Conservation (phyloP, 2,888 invertebrate species). For the Xylota segnis region DNA sequence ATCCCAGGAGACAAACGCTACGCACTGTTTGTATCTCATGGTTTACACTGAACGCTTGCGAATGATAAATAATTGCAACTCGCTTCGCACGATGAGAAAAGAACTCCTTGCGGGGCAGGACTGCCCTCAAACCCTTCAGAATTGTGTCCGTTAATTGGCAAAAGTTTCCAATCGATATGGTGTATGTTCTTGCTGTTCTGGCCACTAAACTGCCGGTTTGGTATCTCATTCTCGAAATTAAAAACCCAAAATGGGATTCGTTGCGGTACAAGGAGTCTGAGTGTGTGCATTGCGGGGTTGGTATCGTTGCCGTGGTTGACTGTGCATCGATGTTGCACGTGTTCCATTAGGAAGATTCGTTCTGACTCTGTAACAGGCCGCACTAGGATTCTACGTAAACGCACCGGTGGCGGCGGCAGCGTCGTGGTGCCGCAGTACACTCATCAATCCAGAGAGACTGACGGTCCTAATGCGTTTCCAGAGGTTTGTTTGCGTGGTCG, state of each 20-base stretch:
- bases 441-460: slow-evolving; percentile 69
- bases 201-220: slow-evolving; percentile 36
- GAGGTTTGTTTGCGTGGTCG: slow-evolving; percentile 76
- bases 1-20: slow-evolving; percentile 36
- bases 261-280: slow-evolving; percentile 67
- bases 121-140: slow-evolving; percentile 9
- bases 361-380: slow-evolving; percentile 63
- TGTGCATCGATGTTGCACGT: slow-evolving; percentile 67
- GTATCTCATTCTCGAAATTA: slow-evolving; percentile 70
- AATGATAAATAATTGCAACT: slow-evolving; percentile 65
- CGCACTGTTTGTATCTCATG: slow-evolving; percentile 31
- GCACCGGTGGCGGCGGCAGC: slow-evolving; percentile 7
- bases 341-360: slow-evolving; percentile 74
- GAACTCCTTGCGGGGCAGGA: slow-evolving; percentile 38
- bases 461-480: slow-evolving; percentile 75
- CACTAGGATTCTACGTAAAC: slow-evolving; percentile 39
- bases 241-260: slow-evolving; percentile 74
- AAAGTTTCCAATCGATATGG: slow-evolving; percentile 51
- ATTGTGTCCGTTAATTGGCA: slow-evolving; percentile 68
- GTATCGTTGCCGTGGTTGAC: slow-evolving; percentile 16
- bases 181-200: background rate
- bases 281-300: slow-evolving; percentile 2
- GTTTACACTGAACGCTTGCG: slow-evolving; percentile 39
- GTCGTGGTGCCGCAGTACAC: slow-evolving; percentile 65
- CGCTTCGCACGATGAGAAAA: slow-evolving; percentile 39